Evolutionary conservation across 1,140 invertebrate species (phyloP), one percentile per base, ranked within the genome.

Genomic region (Rhizoglyphus robini): DNA sequence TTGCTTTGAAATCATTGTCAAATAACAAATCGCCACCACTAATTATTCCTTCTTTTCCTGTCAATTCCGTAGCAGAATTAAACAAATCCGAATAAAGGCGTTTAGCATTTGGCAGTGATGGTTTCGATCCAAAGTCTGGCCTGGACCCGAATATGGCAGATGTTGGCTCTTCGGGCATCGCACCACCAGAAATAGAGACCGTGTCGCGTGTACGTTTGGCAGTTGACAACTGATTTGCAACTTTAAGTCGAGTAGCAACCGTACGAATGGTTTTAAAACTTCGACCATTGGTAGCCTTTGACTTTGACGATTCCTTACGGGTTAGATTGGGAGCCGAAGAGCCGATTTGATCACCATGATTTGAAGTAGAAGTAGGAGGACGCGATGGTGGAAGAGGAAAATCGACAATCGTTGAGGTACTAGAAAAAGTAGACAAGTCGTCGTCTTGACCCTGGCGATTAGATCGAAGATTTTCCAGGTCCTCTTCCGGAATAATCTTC

Each of bases 21-120:
- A 60, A 60, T n/a, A 60, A 4, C 13, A 60, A 27, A 60, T 60
- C 27, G 15, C 58, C 58, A 3, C 58, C 58, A 27, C 58, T 60
- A 46, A 60, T 60, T 5, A 60, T 34, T 27, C 30, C 27, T 46
- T 60, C 58, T n/a, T 46, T 38, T n/a, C 13, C n/a, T 20, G 2
- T 32, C 11, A 15, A 29, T n/a, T 34, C 38, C 13, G 31, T 15
- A 34, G 15, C 15, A 3, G 15, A 23, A 46, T 20, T 29, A 27
- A 2, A 60, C 23, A 29, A 27, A n/a, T 59, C 15, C 30, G 2
- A 29, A 3, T 38, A 13, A n/a, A 29, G 27, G 1, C 13, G 3
- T 60, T 23, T 5, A 8, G 8, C 5, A 11, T 31, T 5, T 31
- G 25, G 4, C 4, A 60, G 2, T 1, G 58, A 32, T 46, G 30